Conservation (phyloP, 2,113 vertebrate species). For the Otolemur garnettii region DNA sequence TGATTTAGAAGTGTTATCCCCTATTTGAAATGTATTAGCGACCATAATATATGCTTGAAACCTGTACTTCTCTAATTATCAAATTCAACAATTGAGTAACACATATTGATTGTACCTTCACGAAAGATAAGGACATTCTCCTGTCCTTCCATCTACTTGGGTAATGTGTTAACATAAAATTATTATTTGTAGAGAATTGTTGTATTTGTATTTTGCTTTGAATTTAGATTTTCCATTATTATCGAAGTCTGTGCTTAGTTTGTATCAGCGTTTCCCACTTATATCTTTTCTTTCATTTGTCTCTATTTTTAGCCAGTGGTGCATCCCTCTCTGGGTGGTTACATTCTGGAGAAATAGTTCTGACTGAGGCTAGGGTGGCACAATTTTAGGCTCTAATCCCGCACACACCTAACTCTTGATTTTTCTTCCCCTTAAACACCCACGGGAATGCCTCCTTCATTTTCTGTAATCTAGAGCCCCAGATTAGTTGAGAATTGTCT, state of each 20-base stretch:
- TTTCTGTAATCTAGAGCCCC: not conserved
- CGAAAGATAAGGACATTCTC: not conserved
- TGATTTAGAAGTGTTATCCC: not conserved
- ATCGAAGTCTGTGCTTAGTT: not conserved
- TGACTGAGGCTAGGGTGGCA: not conserved
- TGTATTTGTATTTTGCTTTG: not conserved
- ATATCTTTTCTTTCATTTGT: not conserved
- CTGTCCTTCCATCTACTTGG: not conserved
- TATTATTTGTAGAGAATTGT: not conserved
- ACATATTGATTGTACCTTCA: not conserved
- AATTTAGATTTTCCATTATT: not conserved
- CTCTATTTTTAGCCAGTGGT: not conserved
- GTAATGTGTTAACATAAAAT: not conserved
- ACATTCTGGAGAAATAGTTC: not conserved
- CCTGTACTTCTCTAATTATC: not conserved
- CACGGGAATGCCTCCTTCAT: not conserved
- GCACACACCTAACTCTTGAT: not conserved
- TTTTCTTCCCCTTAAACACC: not conserved
- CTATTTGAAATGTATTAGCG: not conserved
- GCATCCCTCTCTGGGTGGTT: not conserved
- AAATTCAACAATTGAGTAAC: not conserved
- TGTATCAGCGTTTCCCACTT: not conserved
- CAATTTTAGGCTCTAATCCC: not conserved
- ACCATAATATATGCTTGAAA: not conserved
- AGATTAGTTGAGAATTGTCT: not conserved